Base-by-base conservation (phyloP, 2,797 vertebrate genomes). In the Chrosomus eos region DNA sequence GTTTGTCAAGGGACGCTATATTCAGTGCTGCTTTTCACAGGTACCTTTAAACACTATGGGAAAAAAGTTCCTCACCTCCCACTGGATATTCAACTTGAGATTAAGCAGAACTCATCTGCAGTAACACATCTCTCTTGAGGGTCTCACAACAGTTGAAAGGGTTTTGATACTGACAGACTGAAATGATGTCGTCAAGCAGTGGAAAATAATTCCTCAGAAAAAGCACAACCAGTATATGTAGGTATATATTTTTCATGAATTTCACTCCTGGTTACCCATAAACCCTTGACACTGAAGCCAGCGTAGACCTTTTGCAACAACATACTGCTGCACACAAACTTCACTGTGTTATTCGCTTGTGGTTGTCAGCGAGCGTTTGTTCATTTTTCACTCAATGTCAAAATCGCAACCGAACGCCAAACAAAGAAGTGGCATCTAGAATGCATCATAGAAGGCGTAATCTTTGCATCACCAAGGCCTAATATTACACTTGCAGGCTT, bases 191-290 rank as follows among this genome's bases (percentile, higher is more conserved):
- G 8, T n/a, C 55, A 62, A 58, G 36, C 36, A 31, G 26, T 13
- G 36, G n/a, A 3, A 23, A 84, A 76, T 70, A 31, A 40, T 43
- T 33, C 23, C 80, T 45, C 73, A 81, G 55, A 51, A 87, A 66
- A 51, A 26, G 2, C 45, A n/a, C 28, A 53, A 58, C 11, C 31
- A 45, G 58, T 23, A 64, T 55, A 33, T 72, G 48, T 31, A 51
- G 66, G 33, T 79, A 68, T 84, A 33, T 26, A 51, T 85, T 81
- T 87, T 86, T 74, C 19, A 68, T 79, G 78, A 85, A 81, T 55
- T 45, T 51, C 73, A 40, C n/a, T 81, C 62, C 40, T 71, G 36
- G 26, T 87, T 66, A 76, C 53, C 38, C 48, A 74, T 83, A 82
- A 85, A 85, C 81, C 64, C 70, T 62, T 77, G 64, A 83, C 86